Base-by-base conservation (phyloP, 2,888 invertebrate species). In the Trileptium ribeirensis region DNA sequence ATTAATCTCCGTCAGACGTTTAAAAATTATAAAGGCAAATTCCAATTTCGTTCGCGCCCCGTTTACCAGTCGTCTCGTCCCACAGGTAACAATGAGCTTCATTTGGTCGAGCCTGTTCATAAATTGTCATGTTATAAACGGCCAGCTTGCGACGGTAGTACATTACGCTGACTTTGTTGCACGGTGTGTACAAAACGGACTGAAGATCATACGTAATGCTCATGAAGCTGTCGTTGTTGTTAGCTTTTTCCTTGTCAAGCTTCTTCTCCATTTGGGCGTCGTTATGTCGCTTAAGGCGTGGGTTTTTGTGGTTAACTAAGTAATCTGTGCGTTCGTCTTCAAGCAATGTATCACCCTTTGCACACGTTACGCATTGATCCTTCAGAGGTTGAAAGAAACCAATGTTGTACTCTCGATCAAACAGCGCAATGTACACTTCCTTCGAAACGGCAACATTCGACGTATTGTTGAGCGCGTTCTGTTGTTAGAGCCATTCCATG, bases 31-130 rank as follows among this genome's bases (percentile, higher is more conserved):
- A 24, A 8, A 79, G 15, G 70, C 79, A 79, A 67, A 31, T 70
- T 19, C 70, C 79, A 31, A 79, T 79, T 29, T 79, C 79, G 70
- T 29, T 79, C 24, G 34, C n/a, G n/a, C 79, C 79, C 79, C 79
- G 15, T 37, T 79, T 51, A 3, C 70, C 79, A 19, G 8, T 15
- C 29, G 19, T 74, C 33, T 79, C 79, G 33, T 29, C 37, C 79
- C 79, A 79, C 15, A 79, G 33, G 33, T 70, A 79, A 67, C 79
- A 79, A 74, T 74, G 36, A 15, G 70, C 79, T 24, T 79, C 70
- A 8, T 75, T 19, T 31, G 37, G 70, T 29, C 15, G 15, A 3
- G 77, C 77, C 33, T 34, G 33, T 8, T 75, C 34, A n/a, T 67
- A 79, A n/a, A 79, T 8, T 8, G 79, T 79, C 19, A 79, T 24